phyloP scores from a whole-genome alignment of 2,113 vertebrate genomes.

The Barnardius zonarius region DNA sequence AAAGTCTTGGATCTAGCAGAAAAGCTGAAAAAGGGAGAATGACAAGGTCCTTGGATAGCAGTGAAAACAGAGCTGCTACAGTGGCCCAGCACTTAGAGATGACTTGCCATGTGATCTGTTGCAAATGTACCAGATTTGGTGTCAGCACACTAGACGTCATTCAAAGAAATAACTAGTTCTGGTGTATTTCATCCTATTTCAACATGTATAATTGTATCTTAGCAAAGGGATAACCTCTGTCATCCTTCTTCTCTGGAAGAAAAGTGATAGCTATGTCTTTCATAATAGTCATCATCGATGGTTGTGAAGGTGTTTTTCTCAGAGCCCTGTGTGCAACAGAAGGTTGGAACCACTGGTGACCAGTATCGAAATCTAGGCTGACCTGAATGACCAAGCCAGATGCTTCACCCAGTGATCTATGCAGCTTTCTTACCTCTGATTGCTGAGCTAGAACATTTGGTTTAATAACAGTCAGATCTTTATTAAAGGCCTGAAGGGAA shows the following conservation, averaged over 20 bases:
- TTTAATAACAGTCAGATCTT: not conserved
- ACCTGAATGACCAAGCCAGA: not conserved
- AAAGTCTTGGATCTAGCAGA: not conserved
- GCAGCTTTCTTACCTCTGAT: not conserved
- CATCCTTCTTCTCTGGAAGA: not conserved
- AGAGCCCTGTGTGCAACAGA: not conserved
- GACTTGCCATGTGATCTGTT: not conserved
- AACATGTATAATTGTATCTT: not conserved
- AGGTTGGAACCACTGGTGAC: not conserved
- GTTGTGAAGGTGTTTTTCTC: not conserved
- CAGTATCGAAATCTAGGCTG: not conserved
- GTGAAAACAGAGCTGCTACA: not conserved
- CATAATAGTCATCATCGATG: fast-evolving
- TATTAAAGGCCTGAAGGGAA: not conserved
- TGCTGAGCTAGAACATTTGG: not conserved
- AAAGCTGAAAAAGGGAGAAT: not conserved
- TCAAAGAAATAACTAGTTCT: not conserved
- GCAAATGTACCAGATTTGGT: not conserved
- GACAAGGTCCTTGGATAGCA: not conserved
- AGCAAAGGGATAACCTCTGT: not conserved
- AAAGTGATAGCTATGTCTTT: not conserved
- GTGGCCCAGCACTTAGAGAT: not conserved
- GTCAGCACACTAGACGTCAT: not conserved
- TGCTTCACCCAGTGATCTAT: not conserved
- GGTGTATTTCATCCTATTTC: not conserved